A percentile compares a stretch with the other conserved stretches of the same genome.
Evolutionary conservation across 2,888 invertebrate species (phyloP).

Genomic region (Drosophila parthenogenetica): DNA sequence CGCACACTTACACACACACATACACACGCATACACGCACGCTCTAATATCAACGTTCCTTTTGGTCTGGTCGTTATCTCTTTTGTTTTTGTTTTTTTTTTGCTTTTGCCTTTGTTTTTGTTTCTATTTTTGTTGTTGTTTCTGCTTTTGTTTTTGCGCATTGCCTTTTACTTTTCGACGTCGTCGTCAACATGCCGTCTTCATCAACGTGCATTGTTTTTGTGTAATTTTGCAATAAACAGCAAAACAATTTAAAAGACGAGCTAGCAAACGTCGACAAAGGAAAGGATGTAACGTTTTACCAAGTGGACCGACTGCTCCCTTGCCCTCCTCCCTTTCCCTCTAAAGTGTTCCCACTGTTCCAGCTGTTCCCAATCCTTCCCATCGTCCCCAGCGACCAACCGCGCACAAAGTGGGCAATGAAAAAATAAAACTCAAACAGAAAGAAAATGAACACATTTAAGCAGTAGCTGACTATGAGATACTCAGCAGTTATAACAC

Average conservation of each 20-base stretch:
- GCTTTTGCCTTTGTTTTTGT: not conserved
- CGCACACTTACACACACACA: slow-evolving; percentile 9
- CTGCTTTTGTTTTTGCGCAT: slow-evolving; percentile 46
- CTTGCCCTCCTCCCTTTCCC: not conserved
- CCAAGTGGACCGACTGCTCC: slow-evolving; percentile 72
- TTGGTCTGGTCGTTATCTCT: slow-evolving; percentile 53
- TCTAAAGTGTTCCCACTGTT: not conserved
- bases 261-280: slow-evolving; percentile 63
- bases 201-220: slow-evolving; percentile 79
- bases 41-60: slow-evolving; percentile 24
- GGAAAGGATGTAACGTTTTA: slow-evolving; percentile 78
- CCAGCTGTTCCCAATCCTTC: slow-evolving; percentile 1
- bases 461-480: slow-evolving; percentile 1
- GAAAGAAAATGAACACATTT: slow-evolving; percentile 10
- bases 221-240: slow-evolving; percentile 82
- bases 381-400: slow-evolving; percentile 21
- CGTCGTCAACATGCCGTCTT: slow-evolving; percentile 73
- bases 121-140: not conserved
- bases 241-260: slow-evolving; percentile 78
- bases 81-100: slow-evolving; percentile 56
- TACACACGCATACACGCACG: slow-evolving; percentile 13
- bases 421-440: slow-evolving; percentile 58
- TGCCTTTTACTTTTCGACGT: slow-evolving; percentile 52
- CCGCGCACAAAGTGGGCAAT: slow-evolving; percentile 50
- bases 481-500: slow-evolving; percentile 8